phyloP scores from a whole-genome alignment of 2,113 vertebrate genomes.

The Bufo gargarizans region DNA sequence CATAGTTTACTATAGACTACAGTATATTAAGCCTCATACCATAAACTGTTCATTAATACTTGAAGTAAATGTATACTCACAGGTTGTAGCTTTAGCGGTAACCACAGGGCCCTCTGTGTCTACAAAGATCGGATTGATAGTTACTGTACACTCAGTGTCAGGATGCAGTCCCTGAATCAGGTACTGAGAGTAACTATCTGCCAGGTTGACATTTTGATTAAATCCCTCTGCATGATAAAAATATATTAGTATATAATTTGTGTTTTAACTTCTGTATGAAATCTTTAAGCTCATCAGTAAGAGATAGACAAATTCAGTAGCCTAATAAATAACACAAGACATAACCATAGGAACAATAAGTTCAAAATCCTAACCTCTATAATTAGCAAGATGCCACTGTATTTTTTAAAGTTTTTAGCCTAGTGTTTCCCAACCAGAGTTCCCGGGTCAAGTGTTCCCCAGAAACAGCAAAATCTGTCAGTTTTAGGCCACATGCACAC shows the following conservation, averaged over 20 bases:
- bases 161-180: conserved; percentile 84
- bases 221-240: conserved; percentile 71
- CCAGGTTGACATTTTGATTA: conserved; percentile 82
- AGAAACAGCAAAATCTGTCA: background rate
- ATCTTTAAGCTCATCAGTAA: background rate
- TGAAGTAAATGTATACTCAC: conserved; percentile 66
- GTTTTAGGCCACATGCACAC: too few relatives aligned
- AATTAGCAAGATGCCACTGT: background rate
- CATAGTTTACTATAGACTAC: background rate
- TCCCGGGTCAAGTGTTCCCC: background rate
- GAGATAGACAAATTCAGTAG: background rate
- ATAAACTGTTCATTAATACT: background rate
- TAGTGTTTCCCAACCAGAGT: background rate
- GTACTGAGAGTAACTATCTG: conserved; percentile 79
- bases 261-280: background rate
- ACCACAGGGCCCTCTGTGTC: conserved; percentile 80
- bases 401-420: background rate
- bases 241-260: background rate
- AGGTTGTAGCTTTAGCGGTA: conserved; percentile 70
- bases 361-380: background rate
- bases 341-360: background rate
- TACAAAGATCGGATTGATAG: conserved; percentile 86
- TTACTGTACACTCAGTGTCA: conserved; percentile 78
- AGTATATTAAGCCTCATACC: background rate
- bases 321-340: background rate